Percentiles rank a stretch among this genome's conserved stretches.
phyloP scores from a whole-genome alignment of 2,797 vertebrate genomes.

The Onychomys torridus region DNA sequence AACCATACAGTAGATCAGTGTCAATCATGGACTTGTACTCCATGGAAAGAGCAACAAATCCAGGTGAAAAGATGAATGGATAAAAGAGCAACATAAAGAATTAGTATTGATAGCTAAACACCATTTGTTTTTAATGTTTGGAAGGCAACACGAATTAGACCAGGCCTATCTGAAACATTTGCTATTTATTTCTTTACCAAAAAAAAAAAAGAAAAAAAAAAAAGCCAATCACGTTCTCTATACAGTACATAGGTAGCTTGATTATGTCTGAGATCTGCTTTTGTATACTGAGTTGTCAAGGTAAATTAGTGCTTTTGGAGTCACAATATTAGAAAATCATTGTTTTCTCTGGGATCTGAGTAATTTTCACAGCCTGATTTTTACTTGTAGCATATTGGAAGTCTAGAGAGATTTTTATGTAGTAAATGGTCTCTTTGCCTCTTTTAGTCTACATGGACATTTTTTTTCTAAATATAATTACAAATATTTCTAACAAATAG shows the following conservation, averaged over 20 bases:
- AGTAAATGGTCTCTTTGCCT: neutral
- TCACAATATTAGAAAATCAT: neutral
- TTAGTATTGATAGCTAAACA: neutral
- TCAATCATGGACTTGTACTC: too few species aligned
- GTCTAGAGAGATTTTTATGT: neutral
- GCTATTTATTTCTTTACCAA: neutral
- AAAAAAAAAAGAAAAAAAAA: neutral
- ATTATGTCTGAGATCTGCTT: neutral
- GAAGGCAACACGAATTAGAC: neutral
- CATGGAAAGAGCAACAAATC: neutral
- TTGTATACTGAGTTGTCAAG: neutral
- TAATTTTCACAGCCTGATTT: neutral
- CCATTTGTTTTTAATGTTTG: neutral
- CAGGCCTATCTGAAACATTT: neutral
- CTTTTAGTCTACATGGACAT: neutral
- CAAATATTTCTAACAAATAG: neutral
- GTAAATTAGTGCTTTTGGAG: neutral
- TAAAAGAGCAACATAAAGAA: neutral
- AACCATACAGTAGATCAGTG: neutral
- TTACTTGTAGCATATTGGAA: neutral
- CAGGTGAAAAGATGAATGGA: neutral
- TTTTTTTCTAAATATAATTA: neutral
- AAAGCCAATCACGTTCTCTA: neutral
- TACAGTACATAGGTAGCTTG: neutral
- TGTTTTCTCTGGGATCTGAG: neutral